Evolutionary conservation across 2,797 vertebrate genomes (phyloP), one percentile per base, ranked within the genome.

Genomic region (Coregonus ussuriensis): DNA sequence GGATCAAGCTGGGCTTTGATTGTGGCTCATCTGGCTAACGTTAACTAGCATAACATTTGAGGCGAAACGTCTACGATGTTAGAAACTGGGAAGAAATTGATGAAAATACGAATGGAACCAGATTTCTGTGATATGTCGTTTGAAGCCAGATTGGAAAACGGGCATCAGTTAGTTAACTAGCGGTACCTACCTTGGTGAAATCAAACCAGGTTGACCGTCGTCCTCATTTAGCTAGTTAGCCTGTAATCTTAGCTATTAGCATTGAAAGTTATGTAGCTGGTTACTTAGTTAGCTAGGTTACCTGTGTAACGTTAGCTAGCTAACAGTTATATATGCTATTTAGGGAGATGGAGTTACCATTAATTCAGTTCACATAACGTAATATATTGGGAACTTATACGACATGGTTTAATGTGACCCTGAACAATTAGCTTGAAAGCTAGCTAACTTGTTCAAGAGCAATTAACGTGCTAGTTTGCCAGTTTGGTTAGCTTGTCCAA

Each of bases 401-500:
- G 11, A 66, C 3, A 66, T 66, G 11, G 18, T 4, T 59, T 18
- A 59, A 59, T 21, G n/a, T 59, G 56, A 33, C 13, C 14, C 65
- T 33, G 29, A 33, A 33, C 25, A n/a, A 51, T 18, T n/a, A 4
- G 14, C 15, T 47, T 15, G 13, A n/a, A 21, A 16, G 6, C 7
- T 62, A 66, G 59, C 33, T 51, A 15, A 18, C 15, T 66, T 29
- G n/a, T 7, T 67, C 83, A 74, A 21, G 2, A 37, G 33, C 66
- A 4, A 11, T 47, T 47, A 11, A 18, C 66, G 31, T 35, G 3
- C 15, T 15, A 16, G 29, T 66, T 31, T 29, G 29, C 15, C 6
- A 16, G 29, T 66, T 31, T 29, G 29, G 13, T 71, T 33, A 33
- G 25, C 66, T 67, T 33, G 72, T 69, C 76, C 53, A 69, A 78